Evolutionary conservation across 2,797 vertebrate species (phyloP), one percentile per base, ranked within the genome.

Genomic region (Acrossocheilus wenchowensis): DNA sequence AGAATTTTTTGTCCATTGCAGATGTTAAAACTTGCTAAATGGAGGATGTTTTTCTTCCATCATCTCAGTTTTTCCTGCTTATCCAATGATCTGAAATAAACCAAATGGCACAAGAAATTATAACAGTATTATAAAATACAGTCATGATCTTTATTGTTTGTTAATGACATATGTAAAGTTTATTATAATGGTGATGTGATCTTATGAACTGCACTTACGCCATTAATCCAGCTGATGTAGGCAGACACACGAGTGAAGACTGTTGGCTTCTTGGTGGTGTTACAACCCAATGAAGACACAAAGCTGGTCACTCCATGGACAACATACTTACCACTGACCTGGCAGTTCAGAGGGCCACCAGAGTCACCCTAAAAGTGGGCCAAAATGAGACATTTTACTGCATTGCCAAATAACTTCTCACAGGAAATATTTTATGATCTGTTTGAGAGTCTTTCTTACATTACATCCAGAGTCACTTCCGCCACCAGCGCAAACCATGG

Each of bases 271-370:
- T 0, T 90, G 85, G 84, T 1, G 12, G 93, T 45, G 10, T 98
- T 97, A 92, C 97, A 97, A 83, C 97, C 97, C 7, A 1, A n/a
- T 1, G 92, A 87, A 43, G 97, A 97, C 87, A 97, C 96, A 21
- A 99, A 99, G 94, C 97, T 98, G 94, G 97, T 96, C 91, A 98
- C 94, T 0, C 97, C 97, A 0, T 97, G 96, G 85, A 98, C 95
- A 5, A 95, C 90, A 83, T 96, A 98, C 69, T 82, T 39, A 10
- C 97, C 96, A 0, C 88, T 91, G 48, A 97, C 96, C 0, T 81
- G 88, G 85, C 98, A 98, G 93, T 97, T 93, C 85, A 98, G 95
- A 71, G 98, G 97, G 5, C 97, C 97, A 0, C 97, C 98, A 1
- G 97, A 98, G 88, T 98, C 97, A 4, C 97, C 97, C 97, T 98